These are phyloP conservation scores for Ceuthmochares aereus DNA, from an alignment of 2,113 vertebrate genomes.

Conservation along the genomic window DNA sequence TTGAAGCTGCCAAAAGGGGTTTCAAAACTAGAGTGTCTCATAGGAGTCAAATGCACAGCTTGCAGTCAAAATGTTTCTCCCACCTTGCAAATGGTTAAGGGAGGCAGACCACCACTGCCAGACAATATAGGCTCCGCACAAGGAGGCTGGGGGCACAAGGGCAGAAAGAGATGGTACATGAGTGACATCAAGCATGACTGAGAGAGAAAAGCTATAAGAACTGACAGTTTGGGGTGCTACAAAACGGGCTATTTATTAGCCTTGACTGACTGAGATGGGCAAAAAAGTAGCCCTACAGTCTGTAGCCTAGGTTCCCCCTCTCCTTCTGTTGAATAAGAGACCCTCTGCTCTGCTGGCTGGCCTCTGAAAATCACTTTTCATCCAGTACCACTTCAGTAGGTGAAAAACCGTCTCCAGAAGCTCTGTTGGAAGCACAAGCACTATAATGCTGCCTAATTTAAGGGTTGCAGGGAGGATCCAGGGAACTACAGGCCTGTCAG, in stretches of 20 bases:
- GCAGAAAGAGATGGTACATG: rapidly evolving
- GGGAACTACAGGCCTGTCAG: no score
- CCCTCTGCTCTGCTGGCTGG: not conserved
- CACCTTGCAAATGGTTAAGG: not conserved
- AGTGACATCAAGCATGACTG: not conserved
- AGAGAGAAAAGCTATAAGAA: not conserved
- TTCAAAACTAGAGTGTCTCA: not conserved
- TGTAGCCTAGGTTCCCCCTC: not conserved
- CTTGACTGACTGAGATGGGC: not conserved
- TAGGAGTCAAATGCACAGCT: not conserved
- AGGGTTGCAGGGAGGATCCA: no score
- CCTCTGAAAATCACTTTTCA: not conserved
- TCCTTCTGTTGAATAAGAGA: not conserved
- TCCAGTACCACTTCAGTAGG: not conserved
- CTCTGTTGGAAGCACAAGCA: not conserved
- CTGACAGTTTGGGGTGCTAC: not conserved
- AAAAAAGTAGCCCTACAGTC: not conserved
- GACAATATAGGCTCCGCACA: not conserved
- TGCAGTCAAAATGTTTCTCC: not conserved
- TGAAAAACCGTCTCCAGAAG: not conserved
- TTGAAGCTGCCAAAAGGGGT: not conserved
- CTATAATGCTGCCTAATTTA: rapidly evolving
- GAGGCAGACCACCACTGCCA: not conserved
- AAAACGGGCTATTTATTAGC: not conserved
- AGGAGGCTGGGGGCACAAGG: no score